A percentile compares a stretch with the other conserved stretches of the same genome.
Conservation (phyloP, 2,113 vertebrate species). For the Gavia stellata region DNA sequence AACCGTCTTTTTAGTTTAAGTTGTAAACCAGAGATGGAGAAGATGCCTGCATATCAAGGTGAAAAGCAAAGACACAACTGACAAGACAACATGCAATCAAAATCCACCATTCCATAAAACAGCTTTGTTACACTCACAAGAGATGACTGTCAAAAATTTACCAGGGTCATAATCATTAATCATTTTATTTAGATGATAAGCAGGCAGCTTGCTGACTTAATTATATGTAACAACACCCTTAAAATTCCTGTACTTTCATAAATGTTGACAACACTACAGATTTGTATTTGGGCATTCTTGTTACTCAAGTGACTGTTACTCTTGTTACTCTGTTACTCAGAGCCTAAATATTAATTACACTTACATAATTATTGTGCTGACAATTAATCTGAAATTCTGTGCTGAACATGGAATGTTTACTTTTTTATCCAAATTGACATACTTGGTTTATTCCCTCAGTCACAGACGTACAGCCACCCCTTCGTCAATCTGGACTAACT, state of each 20-base stretch:
- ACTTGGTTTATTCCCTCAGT: slow-evolving; percentile 56
- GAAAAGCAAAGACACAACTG: slow-evolving; percentile 40
- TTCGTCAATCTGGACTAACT: slow-evolving; percentile 1
- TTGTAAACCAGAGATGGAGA: neutral
- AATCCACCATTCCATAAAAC: neutral
- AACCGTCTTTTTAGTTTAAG: neutral
- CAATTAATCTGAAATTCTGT: slow-evolving; percentile 52
- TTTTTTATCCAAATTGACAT: slow-evolving; percentile 44
- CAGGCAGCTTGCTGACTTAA: slow-evolving; percentile 54
- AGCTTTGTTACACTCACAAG: neutral
- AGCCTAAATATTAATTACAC: slow-evolving; percentile 59
- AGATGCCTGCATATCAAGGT: slow-evolving; percentile 26
- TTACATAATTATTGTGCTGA: slow-evolving; percentile 53
- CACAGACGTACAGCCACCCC: slow-evolving; percentile 32
- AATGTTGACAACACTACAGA: slow-evolving; percentile 42
- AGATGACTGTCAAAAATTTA: slow-evolving; percentile 22
- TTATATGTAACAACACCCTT: slow-evolving; percentile 36
- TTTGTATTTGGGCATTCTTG: slow-evolving; percentile 14
- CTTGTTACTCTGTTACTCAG: no score
- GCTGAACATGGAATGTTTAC: slow-evolving; percentile 25
- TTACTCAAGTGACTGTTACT: slow-evolving; percentile 46
- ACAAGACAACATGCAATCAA: neutral
- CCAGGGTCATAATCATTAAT: slow-evolving; percentile 30
- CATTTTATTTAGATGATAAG: slow-evolving; percentile 54
- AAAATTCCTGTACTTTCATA: slow-evolving; percentile 15